These are phyloP conservation scores for Sinocyclocheilus grahami DNA, from an alignment of 2,113 vertebrate species.

Conservation along the genomic window DNA sequence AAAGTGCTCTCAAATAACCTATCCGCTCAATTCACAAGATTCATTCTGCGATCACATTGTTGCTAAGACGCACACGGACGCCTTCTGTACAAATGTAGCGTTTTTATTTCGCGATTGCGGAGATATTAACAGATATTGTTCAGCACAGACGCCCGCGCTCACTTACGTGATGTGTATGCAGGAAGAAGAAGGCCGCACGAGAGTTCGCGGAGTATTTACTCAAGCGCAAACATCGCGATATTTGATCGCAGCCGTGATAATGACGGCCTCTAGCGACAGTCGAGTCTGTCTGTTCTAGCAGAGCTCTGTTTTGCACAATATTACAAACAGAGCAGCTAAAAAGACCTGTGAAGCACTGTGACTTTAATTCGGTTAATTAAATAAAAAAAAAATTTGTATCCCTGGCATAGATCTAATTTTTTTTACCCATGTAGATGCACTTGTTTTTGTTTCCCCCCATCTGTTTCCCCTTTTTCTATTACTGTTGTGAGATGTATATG, in stretches of 20 bases:
- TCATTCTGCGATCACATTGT: neutral
- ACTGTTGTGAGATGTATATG: no score
- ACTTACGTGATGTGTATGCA: constrained; percentile 80
- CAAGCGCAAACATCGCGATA: constrained; percentile 67
- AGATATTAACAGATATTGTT: constrained; percentile 62
- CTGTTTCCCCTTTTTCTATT: no score
- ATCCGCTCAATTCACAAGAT: neutral
- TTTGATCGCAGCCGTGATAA: constrained; percentile 7
- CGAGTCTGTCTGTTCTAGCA: neutral
- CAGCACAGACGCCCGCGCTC: accelerated
- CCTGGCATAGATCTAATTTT: no score
- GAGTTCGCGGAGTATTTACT: constrained; percentile 55
- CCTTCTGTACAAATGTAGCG: accelerated
- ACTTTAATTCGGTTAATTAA: no score
- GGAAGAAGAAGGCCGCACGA: constrained; percentile 73
- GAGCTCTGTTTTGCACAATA: no score
- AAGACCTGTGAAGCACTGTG: no score
- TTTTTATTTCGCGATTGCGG: constrained; percentile 35
- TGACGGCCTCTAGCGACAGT: neutral
- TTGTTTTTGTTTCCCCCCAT: no score
- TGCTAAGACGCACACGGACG: neutral
- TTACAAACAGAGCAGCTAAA: no score
- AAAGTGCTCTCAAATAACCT: neutral
- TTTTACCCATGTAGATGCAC: no score
- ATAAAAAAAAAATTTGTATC: no score